Percentiles rank a stretch among this genome's conserved stretches.
These are phyloP conservation scores for Symphodus melops DNA, from an alignment of 2,113 vertebrate species.

Conservation along the genomic window DNA sequence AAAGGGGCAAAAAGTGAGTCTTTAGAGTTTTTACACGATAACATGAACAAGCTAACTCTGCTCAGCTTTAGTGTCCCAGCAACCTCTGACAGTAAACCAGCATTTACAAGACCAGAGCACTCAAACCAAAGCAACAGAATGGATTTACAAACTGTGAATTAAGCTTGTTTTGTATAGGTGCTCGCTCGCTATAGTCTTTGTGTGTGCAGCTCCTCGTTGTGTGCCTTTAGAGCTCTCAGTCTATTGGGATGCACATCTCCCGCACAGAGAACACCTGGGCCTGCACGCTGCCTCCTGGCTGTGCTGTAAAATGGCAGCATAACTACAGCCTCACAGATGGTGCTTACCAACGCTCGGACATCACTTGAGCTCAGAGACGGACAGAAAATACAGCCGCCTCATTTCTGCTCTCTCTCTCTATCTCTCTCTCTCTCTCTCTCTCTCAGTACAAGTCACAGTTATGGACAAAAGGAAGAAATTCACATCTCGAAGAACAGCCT, in stretches of 20 bases:
- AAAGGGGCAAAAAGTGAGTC: no score
- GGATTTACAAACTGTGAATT: no score
- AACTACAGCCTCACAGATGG: slow-evolving; percentile 80
- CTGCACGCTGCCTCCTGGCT: slow-evolving; percentile 72
- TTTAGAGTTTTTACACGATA: no score
- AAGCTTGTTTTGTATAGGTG: no score
- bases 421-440: neutral
- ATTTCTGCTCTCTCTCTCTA: neutral
- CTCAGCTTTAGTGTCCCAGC: no score
- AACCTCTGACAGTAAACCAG: no score
- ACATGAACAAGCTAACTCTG: no score
- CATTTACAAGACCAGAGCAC: no score
- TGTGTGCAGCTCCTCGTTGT: slow-evolving; percentile 3
- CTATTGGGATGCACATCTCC: slow-evolving; percentile 37
- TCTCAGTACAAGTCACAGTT: slow-evolving; percentile 4
- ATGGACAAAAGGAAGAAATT: slow-evolving; percentile 13
- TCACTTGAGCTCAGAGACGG: slow-evolving; percentile 64
- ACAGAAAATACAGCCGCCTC: slow-evolving; percentile 45
- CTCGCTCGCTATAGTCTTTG: neutral
- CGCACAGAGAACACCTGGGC: slow-evolving; percentile 74
- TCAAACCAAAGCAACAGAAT: no score
- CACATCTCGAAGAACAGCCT: slow-evolving; percentile 5
- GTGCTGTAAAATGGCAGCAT: slow-evolving; percentile 67
- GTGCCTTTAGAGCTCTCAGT: slow-evolving; percentile 24
- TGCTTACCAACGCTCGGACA: slow-evolving; percentile 72